A percentile compares a stretch with the other conserved stretches of the same genome.
Conservation (phyloP, 2,797 vertebrate species). For the Odontamblyopus lacepedii region DNA sequence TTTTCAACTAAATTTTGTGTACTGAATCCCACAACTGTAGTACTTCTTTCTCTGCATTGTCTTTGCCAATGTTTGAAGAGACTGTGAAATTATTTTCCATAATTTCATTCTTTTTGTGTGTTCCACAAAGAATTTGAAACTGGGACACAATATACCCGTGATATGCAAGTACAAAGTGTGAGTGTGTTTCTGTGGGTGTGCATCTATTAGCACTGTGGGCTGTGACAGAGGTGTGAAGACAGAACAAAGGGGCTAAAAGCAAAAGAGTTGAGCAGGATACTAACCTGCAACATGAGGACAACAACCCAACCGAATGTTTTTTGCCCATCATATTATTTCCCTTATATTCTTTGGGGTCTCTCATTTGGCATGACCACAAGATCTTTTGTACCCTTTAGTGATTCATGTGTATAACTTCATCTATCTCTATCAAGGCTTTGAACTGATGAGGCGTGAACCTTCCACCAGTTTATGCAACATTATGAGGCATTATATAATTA, state of each 20-base stretch:
- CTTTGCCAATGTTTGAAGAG: slow-evolving; percentile 3
- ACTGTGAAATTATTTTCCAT: slow-evolving; percentile 16
- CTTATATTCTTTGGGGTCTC: neutral
- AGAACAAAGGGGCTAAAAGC: slow-evolving; percentile 54
- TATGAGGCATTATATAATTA: neutral
- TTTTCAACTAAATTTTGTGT: neutral
- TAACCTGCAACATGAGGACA: slow-evolving; percentile 13
- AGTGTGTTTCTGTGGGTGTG: slow-evolving; percentile 66
- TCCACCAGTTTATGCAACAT: neutral
- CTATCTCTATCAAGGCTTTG: neutral
- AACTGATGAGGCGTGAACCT: neutral
- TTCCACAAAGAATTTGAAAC: slow-evolving; percentile 52
- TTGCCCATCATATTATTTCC: neutral
- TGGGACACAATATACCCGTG: slow-evolving; percentile 68
- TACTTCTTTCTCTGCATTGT: neutral
- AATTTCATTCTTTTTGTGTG: slow-evolving; percentile 25
- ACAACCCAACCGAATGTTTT: neutral
- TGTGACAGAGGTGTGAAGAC: slow-evolving; percentile 65
- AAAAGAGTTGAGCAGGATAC: slow-evolving; percentile 39
- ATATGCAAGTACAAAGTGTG: slow-evolving; percentile 50
- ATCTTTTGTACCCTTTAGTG: neutral
- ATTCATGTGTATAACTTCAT: too few relatives aligned
- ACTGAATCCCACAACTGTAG: neutral
- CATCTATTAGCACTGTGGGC: slow-evolving; percentile 69
- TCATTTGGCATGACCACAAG: neutral